Conservation (phyloP, 1,140 invertebrate genomes). For the Melitaea cinxia region DNA sequence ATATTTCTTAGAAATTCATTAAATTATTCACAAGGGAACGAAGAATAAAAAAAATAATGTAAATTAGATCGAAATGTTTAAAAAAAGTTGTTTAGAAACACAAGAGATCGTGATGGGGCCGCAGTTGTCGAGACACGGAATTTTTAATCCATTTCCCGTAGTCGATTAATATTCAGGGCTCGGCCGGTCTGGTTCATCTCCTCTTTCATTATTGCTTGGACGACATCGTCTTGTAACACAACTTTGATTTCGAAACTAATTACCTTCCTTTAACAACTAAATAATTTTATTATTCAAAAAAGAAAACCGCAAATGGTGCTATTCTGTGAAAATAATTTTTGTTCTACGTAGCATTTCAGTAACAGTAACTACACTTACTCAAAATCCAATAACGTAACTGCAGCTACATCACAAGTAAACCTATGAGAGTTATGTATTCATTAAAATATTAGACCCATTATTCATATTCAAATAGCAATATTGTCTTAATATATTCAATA, state of each 20-base stretch:
- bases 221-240: slow-evolving; percentile 50
- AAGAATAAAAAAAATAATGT: slow-evolving; percentile 70
- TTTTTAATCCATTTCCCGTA: slow-evolving; percentile 80
- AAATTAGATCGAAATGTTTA: slow-evolving; percentile 77
- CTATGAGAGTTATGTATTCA: not conserved
- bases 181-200: slow-evolving; percentile 79
- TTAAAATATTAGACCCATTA: slow-evolving; percentile 49
- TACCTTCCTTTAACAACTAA: slow-evolving; percentile 58
- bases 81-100: slow-evolving; percentile 78
- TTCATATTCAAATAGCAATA: slow-evolving; percentile 68
- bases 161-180: slow-evolving; percentile 79
- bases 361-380: too few species aligned
- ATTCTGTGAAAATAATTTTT: not conserved
- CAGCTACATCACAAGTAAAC: too few species aligned
- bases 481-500: slow-evolving; percentile 80
- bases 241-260: slow-evolving; percentile 79
- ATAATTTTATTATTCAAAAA: not conserved
- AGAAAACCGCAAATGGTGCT: too few species aligned
- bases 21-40: slow-evolving; percentile 77
- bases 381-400: too few species aligned
- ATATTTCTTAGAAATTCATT: slow-evolving; percentile 77
- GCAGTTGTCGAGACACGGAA: slow-evolving; percentile 73
- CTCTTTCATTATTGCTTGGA: slow-evolving; percentile 74
- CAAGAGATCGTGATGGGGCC: slow-evolving; percentile 70
- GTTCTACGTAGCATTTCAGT: not conserved